Conservation (phyloP, 2,113 vertebrate species). For the Empidonax alnorum region DNA sequence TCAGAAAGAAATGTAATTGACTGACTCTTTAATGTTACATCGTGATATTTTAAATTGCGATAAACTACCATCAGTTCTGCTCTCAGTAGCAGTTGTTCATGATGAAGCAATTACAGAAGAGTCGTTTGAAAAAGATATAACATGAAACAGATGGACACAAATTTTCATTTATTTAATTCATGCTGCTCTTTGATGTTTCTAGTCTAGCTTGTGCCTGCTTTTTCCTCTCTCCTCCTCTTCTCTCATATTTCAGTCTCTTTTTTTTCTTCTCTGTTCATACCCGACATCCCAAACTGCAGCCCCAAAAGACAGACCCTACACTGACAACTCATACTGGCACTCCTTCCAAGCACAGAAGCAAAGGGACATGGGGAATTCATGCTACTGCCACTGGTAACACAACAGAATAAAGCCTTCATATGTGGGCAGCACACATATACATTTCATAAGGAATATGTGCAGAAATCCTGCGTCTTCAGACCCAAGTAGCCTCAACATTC, state of each 20-base stretch:
- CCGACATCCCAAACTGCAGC: neutral
- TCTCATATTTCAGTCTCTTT: neutral
- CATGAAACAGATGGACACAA: neutral
- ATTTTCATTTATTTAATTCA: conserved; percentile 17
- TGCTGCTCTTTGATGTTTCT: neutral
- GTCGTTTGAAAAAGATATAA: neutral
- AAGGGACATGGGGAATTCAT: neutral
- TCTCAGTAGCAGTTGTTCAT: neutral
- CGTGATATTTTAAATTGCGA: neutral
- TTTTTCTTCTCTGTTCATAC: neutral
- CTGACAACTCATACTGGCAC: neutral
- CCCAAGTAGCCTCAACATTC: neutral
- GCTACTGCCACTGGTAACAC: neutral
- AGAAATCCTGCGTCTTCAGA: neutral
- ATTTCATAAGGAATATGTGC: neutral
- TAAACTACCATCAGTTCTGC: neutral
- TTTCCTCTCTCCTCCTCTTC: neutral
- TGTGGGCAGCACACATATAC: neutral
- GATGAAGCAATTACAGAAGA: conserved; percentile 1
- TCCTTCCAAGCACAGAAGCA: neutral
- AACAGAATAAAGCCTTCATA: neutral
- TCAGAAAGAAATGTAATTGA: neutral
- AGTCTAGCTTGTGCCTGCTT: neutral
- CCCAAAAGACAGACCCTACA: neutral
- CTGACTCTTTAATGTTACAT: neutral